Conservation (phyloP, 2,113 vertebrate genomes). For the Riparia riparia region DNA sequence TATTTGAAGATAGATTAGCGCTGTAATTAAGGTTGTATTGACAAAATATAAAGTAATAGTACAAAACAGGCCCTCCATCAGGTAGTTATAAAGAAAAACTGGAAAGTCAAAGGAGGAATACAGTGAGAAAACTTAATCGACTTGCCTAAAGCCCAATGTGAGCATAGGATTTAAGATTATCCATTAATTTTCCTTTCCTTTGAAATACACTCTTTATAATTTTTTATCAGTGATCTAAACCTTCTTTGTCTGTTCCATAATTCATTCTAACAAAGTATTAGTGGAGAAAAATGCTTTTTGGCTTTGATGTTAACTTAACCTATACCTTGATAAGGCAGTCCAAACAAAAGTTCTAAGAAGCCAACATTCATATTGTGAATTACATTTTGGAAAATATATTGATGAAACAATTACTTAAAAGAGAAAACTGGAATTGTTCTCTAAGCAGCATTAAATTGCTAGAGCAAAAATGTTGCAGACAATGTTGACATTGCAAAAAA, state of each 20-base stretch:
- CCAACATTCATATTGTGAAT: not conserved
- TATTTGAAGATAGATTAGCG: not conserved
- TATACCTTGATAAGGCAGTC: not conserved
- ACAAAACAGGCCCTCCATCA: not conserved
- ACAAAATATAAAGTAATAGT: not conserved
- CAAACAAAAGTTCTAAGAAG: not conserved
- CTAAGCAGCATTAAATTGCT: not conserved
- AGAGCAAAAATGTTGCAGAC: not conserved
- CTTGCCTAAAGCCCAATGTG: not conserved
- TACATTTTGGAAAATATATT: not conserved
- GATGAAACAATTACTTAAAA: not conserved
- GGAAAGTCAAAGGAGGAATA: not conserved
- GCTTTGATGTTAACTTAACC: not conserved
- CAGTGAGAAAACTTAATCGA: not conserved
- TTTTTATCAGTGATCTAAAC: not conserved
- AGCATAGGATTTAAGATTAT: not conserved
- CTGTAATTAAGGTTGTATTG: not conserved
- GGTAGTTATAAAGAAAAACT: not conserved
- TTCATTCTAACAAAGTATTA: not conserved
- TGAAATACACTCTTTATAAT: not conserved
- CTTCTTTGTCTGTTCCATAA: not conserved
- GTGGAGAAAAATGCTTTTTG: not conserved
- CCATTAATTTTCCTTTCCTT: not conserved
- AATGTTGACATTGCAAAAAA: not conserved
- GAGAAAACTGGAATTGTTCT: not conserved